Evolutionary conservation across 2,113 vertebrate genomes (phyloP).

Genomic region (Clupea harengus): DNA sequence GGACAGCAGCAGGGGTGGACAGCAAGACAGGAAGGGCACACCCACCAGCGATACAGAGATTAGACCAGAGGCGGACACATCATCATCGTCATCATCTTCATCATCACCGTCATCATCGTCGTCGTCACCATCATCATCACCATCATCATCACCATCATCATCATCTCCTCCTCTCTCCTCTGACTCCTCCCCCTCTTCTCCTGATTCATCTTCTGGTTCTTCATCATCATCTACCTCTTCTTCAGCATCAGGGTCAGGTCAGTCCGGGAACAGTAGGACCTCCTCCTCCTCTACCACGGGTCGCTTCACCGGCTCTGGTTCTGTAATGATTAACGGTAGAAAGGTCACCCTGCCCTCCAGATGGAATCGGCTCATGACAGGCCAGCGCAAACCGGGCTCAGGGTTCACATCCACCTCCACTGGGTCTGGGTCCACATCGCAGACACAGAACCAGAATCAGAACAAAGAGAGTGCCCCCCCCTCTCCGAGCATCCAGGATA

Average conservation of each 20-base stretch:
- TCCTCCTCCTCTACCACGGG: constrained; percentile 45
- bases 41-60: background rate
- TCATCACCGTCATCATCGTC: too few species aligned
- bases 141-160: constrained; percentile 29
- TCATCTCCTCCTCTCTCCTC: constrained; percentile 44
- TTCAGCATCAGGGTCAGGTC: constrained; percentile 17
- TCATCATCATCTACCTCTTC: constrained; percentile 19
- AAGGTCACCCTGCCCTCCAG: constrained; percentile 52
- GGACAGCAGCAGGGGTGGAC: background rate
- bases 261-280: constrained; percentile 31
- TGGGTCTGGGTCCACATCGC: constrained; percentile 59
- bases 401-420: constrained; percentile 32
- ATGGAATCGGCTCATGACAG: constrained; percentile 60
- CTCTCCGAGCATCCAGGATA: constrained; percentile 39
- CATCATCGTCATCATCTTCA: background rate
- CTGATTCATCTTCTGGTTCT: constrained; percentile 17
- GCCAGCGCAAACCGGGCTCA: constrained; percentile 54
- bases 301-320: constrained; percentile 46
- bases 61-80: constrained; percentile 8
- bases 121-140: background rate
- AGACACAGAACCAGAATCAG: constrained; percentile 33
- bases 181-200: constrained; percentile 30
- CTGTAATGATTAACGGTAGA: constrained; percentile 54
- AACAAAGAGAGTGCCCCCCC: constrained; percentile 36
- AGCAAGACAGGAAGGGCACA: constrained; percentile 6